These are phyloP conservation scores for Dolichomitus sp. DNA, from an alignment of 2,888 invertebrate genomes.

Conservation along the genomic window DNA sequence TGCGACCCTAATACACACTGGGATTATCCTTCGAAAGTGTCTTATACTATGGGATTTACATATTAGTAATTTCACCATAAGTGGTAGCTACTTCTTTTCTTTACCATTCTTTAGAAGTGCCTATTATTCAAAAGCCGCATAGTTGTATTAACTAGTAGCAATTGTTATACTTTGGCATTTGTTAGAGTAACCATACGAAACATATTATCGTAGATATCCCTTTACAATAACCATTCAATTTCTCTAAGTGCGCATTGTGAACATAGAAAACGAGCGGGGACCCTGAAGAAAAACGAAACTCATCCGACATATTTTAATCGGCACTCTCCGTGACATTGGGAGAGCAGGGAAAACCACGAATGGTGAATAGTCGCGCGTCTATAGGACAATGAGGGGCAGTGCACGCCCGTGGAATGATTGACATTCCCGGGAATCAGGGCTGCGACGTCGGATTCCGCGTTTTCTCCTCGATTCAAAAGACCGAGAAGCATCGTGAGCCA, in stretches of 20 bases:
- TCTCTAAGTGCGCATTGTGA: neutral
- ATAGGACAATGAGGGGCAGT: constrained; percentile 28
- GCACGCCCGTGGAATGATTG: constrained; percentile 64
- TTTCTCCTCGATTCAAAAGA: constrained; percentile 67
- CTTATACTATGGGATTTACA: too few relatives aligned
- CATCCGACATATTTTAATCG: constrained; percentile 40
- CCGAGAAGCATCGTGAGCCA: constrained; percentile 16
- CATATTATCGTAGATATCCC: too few relatives aligned
- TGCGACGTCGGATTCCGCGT: constrained; percentile 68
- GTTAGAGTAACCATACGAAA: too few relatives aligned
- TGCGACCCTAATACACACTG: too few relatives aligned
- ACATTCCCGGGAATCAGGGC: constrained; percentile 69
- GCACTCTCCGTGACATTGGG: constrained; percentile 43
- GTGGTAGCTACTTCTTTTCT: too few relatives aligned
- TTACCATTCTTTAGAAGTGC: too few relatives aligned
- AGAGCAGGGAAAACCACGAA: constrained; percentile 49
- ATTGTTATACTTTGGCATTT: too few relatives aligned
- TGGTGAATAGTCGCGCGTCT: constrained; percentile 18
- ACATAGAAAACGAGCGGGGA: neutral
- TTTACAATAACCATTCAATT: too few relatives aligned
- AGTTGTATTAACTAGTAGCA: too few relatives aligned
- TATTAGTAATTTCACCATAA: too few relatives aligned
- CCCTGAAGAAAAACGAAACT: constrained; percentile 52
- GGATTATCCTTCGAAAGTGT: too few relatives aligned
- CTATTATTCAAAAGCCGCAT: too few relatives aligned